Base-by-base conservation (phyloP, 2,113 vertebrate genomes). In the Dromiciops gliroides region DNA sequence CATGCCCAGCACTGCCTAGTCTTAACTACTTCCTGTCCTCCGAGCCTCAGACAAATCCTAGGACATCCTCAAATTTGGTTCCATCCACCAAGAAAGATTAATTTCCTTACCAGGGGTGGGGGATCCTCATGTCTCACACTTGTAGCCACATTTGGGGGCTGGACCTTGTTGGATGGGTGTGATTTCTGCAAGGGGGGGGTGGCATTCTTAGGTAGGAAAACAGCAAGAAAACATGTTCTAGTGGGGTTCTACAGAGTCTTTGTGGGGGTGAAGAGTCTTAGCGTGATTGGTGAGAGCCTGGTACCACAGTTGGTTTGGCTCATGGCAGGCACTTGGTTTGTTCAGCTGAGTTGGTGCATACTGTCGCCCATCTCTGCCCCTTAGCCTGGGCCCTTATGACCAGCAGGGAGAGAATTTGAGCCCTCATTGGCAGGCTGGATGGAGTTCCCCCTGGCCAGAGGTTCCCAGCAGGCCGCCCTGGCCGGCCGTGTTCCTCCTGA, bases 401-500 rank as follows among this genome's bases (percentile, higher is more conserved):
- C 67, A 19, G 37, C 60, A 95, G 89, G 50, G 95, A 94, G 67
- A 89, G 92, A 93, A 93, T 92, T 90, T 94, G 95, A 96, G 95
- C 95, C 53, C 93, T 44, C 0, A 75, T 91, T 47, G 88, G 91
- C 93, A 97, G 95, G 88, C 93, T 67, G 94, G 94, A 92, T 75
- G 60, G 53, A 60, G 28, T 37, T 67, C 14, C 92, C 91, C 93
- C 94, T 95, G 93, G 88, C 9, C 0, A 9, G 94, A 75, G 28
- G 49, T 89, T 89, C 91, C 56, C 49, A 83, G 67, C 92, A 93
- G 60, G 96, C 97, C 96, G 94, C 95, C 91, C 90, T 88, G 51
- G 8, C 93, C 95, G 75, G 94, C 97, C 53, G 92, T 0, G 0
- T 96, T 97, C 94, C 50, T 95, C 26, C 12, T 95, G 95, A 97